A percentile compares a stretch with the other conserved stretches of the same genome.
Evolutionary conservation across 2,888 invertebrate genomes (phyloP).

Genomic region (Onthophagus sagittarius): DNA sequence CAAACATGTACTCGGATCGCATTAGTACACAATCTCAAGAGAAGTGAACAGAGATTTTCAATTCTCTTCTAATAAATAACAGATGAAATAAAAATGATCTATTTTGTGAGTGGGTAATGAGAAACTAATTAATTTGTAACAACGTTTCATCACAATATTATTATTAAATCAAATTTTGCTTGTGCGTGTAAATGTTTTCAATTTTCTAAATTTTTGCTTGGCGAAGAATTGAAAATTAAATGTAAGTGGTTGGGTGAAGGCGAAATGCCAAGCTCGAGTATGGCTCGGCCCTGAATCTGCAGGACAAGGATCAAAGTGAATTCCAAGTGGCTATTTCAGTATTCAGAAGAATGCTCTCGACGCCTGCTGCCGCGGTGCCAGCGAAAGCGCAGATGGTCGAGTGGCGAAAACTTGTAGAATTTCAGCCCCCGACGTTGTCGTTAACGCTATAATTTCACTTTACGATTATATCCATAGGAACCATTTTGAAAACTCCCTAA

Average conservation of each 20-base stretch:
- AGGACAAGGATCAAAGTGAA: neutral
- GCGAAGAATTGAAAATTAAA: neutral
- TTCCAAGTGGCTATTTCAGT: neutral
- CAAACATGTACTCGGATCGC: constrained; percentile 26
- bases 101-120: too few species aligned
- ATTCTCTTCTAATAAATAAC: too few species aligned
- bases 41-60: too few species aligned
- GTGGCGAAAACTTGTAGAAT: neutral
- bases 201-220: too few species aligned
- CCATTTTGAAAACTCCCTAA: neutral
- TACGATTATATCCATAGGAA: neutral
- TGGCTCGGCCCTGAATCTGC: neutral
- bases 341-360: neutral
- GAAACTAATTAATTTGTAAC: too few species aligned
- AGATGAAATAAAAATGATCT: too few species aligned
- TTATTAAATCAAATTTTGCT: too few species aligned
- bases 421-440: neutral
- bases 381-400: neutral
- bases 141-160: too few species aligned
- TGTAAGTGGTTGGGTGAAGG: neutral
- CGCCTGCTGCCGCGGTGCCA: neutral
- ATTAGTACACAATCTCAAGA: neutral
- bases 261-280: neutral
- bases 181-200: too few species aligned
- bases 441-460: neutral